Evolutionary conservation across 2,797 vertebrate species (phyloP), one percentile per base, ranked within the genome.

Genomic region (Falco concolor): DNA sequence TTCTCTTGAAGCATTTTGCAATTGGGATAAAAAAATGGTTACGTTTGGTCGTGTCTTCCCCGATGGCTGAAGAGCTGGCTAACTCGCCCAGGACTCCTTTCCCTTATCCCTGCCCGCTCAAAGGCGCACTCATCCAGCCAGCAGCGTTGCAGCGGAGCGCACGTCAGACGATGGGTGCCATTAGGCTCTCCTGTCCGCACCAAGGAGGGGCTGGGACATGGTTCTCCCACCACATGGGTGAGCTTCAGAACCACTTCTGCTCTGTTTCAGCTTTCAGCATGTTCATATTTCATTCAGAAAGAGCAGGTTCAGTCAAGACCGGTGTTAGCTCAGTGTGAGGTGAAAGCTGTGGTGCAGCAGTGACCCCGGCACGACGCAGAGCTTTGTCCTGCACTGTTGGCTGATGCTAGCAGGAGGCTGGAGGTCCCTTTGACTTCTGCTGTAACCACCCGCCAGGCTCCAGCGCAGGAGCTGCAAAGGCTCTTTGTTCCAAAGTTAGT

Each of bases 331-430:
- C 30, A 5, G 24, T 19, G 21, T 53, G 4, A 45, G 64, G 44
- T 59, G 50, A 50, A 27, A 24, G 63, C 36, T 7, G 0, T 10
- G 27, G 27, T 28, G 32, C 36, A 22, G 13, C 36, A 14, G 19
- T 22, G 74, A 47, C 53, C 44, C 50, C 8, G 5, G 19, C 32
- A 2, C 0, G 2, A 10, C 2, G 0, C 32, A 23, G 50, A 18
- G 36, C 19, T 54, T 59, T 42, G 32, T 65, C 49, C 47, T 44
- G 59, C 40, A 3, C 47, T 54, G 47, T 16, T 54, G 47, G 20
- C 32, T 27, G 2, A 12, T 36, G 20, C 40, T 50, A 3, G 13
- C 30, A 50, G 44, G 49, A 45, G 24, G 5, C 59, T 21, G 30
- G 42, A 45, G 49, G 17, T 36, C 12, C 34, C 69, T 79, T 36